These are phyloP conservation scores for Botia kubotai DNA, from an alignment of 2,797 vertebrate genomes.

Conservation along the genomic window DNA sequence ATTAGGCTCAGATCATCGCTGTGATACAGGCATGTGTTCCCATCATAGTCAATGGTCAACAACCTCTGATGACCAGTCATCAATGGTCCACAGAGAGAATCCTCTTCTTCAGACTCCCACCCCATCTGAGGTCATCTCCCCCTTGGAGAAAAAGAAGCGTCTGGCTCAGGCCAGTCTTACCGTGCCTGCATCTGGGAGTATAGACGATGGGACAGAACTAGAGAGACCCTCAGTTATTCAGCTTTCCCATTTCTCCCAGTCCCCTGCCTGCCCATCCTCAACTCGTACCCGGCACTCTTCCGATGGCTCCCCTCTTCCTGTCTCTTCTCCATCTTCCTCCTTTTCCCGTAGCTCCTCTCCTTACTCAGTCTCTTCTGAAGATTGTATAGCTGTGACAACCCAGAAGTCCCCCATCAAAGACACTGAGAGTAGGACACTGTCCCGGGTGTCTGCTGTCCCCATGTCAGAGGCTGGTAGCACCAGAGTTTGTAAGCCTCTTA, in stretches of 20 bases:
- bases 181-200: slow-evolving; percentile 41
- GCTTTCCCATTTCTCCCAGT: slow-evolving; percentile 64
- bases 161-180: slow-evolving; percentile 88
- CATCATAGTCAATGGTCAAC: slow-evolving; percentile 66
- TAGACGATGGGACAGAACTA: slow-evolving; percentile 65
- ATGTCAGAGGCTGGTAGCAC: slow-evolving; percentile 12
- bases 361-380: slow-evolving; percentile 76
- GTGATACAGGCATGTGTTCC: slow-evolving; percentile 63
- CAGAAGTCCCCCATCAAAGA: slow-evolving; percentile 63
- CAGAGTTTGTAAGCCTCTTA: slow-evolving; percentile 62
- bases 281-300: slow-evolving; percentile 68
- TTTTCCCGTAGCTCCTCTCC: slow-evolving; percentile 75
- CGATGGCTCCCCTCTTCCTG: slow-evolving; percentile 70
- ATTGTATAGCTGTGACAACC: slow-evolving; percentile 60
- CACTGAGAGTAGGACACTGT: slow-evolving; percentile 38
- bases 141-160: slow-evolving; percentile 93
- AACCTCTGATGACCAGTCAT: slow-evolving; percentile 62
- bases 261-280: slow-evolving; percentile 65
- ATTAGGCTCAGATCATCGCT: slow-evolving; percentile 61
- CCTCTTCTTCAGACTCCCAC: slow-evolving; percentile 71
- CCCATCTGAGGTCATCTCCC: slow-evolving; percentile 87
- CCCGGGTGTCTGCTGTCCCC: slow-evolving; percentile 11
- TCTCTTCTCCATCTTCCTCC: slow-evolving; percentile 65
- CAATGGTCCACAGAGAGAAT: slow-evolving; percentile 64
- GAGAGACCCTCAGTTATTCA: slow-evolving; percentile 71